Evolutionary conservation across 2,888 invertebrate species (phyloP).

Genomic region (Tipula confusa): DNA sequence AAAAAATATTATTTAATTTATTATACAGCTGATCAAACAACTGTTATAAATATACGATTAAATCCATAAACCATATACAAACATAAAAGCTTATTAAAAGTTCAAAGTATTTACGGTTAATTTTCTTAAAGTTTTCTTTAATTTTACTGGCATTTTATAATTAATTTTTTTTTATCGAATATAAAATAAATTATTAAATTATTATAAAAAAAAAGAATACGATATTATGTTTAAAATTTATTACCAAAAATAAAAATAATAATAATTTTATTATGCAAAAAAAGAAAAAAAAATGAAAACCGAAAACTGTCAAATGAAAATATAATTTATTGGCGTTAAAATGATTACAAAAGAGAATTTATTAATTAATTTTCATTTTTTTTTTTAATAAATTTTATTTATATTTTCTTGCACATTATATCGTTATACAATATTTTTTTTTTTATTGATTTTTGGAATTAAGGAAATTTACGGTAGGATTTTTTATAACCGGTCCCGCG

Average conservation of each 20-base stretch:
- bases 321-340: conserved; percentile 20
- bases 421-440: not conserved
- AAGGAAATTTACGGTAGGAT: conserved; percentile 7
- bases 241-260: not conserved
- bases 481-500: not conserved
- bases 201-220: not conserved
- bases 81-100: too few species aligned
- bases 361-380: not conserved
- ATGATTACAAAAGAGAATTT: conserved; percentile 25
- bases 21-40: too few species aligned
- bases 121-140: too few species aligned
- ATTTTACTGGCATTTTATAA: not conserved
- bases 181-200: conserved; percentile 25
- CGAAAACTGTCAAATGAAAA: conserved; percentile 16
- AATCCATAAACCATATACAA: too few species aligned
- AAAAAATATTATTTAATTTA: too few species aligned
- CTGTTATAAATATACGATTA: too few species aligned
- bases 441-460: conserved; percentile 25
- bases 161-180: conserved; percentile 14
- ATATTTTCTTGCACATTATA: not conserved
- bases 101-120: too few species aligned
- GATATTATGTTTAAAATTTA: conserved; percentile 25
- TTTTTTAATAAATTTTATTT: conserved; percentile 13
- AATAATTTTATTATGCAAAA: conserved; percentile 13
- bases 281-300: conserved; percentile 25